phyloP scores from a whole-genome alignment of 2,113 vertebrate genomes.

The Elgaria multicarinata region DNA sequence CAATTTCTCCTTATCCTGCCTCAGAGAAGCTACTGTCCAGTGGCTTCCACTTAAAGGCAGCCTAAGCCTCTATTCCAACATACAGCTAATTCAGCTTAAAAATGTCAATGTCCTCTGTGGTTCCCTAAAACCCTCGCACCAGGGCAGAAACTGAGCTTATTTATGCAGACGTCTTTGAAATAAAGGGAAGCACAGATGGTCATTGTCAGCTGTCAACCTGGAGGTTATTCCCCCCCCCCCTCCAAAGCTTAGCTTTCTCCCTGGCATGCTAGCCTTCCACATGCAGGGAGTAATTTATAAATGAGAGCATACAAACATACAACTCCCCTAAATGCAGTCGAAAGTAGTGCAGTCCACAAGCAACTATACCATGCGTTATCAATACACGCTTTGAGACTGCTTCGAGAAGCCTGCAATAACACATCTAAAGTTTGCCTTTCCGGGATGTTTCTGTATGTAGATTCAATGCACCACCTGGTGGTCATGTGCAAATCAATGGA shows the following conservation, averaged over 20 bases:
- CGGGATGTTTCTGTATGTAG: not conserved
- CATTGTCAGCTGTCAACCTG: not conserved
- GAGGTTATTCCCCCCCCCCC: no score
- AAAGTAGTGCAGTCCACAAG: not conserved
- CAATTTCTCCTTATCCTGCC: not conserved
- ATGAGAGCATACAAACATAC: not conserved
- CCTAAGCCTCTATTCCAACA: not conserved
- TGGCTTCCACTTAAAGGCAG: not conserved
- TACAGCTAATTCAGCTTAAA: not conserved
- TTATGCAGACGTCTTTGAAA: not conserved
- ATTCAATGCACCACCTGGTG: slow-evolving; percentile 8
- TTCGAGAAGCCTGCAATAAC: not conserved
- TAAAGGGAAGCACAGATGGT: not conserved
- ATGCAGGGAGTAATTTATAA: not conserved
- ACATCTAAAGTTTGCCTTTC: not conserved
- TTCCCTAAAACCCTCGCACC: not conserved
- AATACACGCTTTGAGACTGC: not conserved
- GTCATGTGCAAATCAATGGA: not conserved
- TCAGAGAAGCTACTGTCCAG: not conserved
- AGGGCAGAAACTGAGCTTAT: not conserved
- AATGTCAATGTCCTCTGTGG: not conserved
- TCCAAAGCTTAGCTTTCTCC: not conserved
- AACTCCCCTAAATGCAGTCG: not conserved
- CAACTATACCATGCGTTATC: not conserved
- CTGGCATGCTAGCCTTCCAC: not conserved